Conservation (phyloP, 2,113 vertebrate species). For the Anarrhichthys ocellatus region DNA sequence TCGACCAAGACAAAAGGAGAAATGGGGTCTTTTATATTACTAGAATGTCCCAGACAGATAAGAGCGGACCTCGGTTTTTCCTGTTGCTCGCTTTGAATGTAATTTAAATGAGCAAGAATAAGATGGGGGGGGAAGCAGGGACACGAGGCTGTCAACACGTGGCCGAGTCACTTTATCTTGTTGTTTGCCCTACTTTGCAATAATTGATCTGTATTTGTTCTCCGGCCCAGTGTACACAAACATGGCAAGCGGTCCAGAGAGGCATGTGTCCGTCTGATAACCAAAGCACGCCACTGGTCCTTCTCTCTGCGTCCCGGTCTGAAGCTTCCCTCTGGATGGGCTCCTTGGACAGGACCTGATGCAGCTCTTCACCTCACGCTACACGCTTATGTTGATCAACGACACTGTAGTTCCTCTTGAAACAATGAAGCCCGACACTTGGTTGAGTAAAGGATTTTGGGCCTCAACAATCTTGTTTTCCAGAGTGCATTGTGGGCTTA, state of each 20-base stretch:
- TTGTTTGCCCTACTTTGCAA: conserved; percentile 54
- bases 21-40: conserved; percentile 57
- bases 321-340: neutral
- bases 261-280: conserved; percentile 46
- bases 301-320: neutral
- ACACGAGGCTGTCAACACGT: conserved; percentile 37
- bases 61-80: conserved; percentile 29
- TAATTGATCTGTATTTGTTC: conserved; percentile 74
- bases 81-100: conserved; percentile 28
- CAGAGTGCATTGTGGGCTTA: no score
- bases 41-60: conserved; percentile 47
- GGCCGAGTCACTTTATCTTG: conserved; percentile 61
- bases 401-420: no score
- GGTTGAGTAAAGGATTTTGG: neutral
- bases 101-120: conserved; percentile 58
- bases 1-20: conserved; percentile 49
- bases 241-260: conserved; percentile 47
- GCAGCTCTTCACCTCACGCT: conserved; percentile 21
- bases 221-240: conserved; percentile 22
- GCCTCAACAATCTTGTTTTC: no score
- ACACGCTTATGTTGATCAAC: conserved; percentile 1
- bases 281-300: conserved; percentile 5
- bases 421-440: neutral
- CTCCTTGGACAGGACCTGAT: conserved; percentile 23
- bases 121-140: neutral